Conservation (phyloP, 2,888 invertebrate species). For the Formica aserva region DNA sequence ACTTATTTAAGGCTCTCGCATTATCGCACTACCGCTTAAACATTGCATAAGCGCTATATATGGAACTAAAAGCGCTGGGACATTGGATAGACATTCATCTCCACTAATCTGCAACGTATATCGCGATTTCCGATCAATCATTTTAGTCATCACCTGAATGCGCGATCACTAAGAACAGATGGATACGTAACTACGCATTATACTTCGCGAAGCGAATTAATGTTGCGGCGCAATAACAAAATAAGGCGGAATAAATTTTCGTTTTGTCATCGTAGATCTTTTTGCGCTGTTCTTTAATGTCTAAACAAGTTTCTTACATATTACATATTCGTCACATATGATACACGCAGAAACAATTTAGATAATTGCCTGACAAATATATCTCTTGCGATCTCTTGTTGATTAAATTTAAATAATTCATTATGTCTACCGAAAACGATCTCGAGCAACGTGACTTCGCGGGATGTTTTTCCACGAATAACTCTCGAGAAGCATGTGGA, state of each 20-base stretch:
- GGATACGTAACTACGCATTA: constrained; percentile 29
- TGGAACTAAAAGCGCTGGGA: constrained; percentile 28
- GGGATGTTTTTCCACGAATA: constrained; percentile 19
- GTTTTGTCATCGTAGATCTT: neutral
- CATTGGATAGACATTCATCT: constrained; percentile 34
- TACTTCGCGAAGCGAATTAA: constrained; percentile 30
- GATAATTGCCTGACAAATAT: neutral
- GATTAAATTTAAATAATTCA: constrained; percentile 11
- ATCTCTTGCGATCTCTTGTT: neutral
- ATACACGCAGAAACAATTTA: neutral
- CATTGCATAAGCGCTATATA: constrained; percentile 52
- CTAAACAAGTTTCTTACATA: neutral
- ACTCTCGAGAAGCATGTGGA: constrained; percentile 23
- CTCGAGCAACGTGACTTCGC: neutral
- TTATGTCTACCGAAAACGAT: neutral
- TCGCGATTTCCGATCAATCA: constrained; percentile 42
- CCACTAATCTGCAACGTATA: constrained; percentile 16
- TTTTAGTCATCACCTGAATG: constrained; percentile 35
- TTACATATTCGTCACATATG: neutral
- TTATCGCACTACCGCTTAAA: constrained; percentile 17
- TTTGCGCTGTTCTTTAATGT: neutral
- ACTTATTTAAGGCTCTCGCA: constrained; percentile 32
- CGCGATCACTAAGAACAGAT: constrained; percentile 8
- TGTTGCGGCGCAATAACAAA: constrained; percentile 3
- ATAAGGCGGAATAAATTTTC: constrained; percentile 10